phyloP scores from a whole-genome alignment of 2,113 vertebrate genomes.

The Toxotes jaculatrix region DNA sequence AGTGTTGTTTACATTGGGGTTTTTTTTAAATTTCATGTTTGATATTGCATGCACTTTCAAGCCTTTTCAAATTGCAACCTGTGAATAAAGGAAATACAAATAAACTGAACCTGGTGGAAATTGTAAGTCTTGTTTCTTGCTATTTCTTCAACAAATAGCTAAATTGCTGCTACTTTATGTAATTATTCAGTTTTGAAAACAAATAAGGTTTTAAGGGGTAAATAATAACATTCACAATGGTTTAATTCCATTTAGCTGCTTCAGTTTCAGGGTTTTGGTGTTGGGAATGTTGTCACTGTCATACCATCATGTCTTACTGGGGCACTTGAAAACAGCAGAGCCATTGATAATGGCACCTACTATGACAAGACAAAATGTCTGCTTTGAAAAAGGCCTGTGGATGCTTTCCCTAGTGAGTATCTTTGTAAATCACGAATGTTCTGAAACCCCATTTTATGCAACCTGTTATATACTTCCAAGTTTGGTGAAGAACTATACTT shows the following conservation, averaged over 20 bases:
- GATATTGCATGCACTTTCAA: not conserved
- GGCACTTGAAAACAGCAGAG: too few relatives aligned
- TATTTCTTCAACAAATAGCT: not conserved
- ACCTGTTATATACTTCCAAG: not conserved
- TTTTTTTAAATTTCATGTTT: not conserved
- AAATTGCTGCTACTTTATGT: not conserved
- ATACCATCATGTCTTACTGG: too few relatives aligned
- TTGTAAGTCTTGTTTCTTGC: not conserved
- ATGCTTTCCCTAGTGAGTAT: not conserved
- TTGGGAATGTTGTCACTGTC: too few relatives aligned
- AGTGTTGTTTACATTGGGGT: not conserved
- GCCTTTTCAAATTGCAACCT: not conserved
- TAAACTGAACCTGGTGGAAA: not conserved
- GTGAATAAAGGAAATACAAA: conserved; percentile 5
- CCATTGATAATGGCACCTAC: too few relatives aligned
- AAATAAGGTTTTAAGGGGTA: not conserved
- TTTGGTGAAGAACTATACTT: not conserved
- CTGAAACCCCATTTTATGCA: not conserved
- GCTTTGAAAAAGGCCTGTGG: not conserved
- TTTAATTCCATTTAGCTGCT: too few relatives aligned
- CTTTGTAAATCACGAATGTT: not conserved
- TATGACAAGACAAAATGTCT: not conserved
- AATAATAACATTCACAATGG: too few relatives aligned
- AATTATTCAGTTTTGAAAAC: conserved; percentile 8
- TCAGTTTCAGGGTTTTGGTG: too few relatives aligned